Percentiles rank a stretch among this genome's conserved stretches.
Evolutionary conservation across 2,113 vertebrate species (phyloP).

Genomic region (Proteles cristata): DNA sequence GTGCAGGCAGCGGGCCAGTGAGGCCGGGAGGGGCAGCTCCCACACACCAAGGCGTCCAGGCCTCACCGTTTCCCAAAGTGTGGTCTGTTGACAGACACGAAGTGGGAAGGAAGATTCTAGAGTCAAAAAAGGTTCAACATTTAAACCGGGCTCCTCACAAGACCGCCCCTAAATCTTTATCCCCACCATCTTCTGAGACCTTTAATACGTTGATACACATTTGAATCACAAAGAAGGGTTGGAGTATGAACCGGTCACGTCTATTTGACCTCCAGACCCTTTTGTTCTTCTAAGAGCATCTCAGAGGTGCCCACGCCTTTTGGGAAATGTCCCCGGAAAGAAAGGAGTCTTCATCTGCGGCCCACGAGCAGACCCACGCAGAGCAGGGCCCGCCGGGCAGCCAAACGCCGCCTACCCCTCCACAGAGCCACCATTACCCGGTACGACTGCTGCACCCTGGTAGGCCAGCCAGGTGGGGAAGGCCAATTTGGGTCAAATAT

Average conservation of each 20-base stretch:
- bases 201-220: background rate
- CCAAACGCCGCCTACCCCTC: background rate
- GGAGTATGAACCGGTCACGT: background rate
- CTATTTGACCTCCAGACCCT: background rate
- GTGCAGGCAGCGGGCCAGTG: too few relatives aligned
- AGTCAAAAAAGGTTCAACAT: background rate
- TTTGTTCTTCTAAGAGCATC: background rate
- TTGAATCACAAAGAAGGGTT: background rate
- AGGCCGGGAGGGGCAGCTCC: background rate
- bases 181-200: background rate
- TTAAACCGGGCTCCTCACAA: background rate
- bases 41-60: accelerated
- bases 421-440: background rate
- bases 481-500: background rate
- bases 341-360: background rate
- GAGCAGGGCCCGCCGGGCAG: background rate
- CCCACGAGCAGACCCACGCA: background rate
- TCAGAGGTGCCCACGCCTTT: background rate
- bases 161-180: background rate
- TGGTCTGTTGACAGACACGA: background rate
- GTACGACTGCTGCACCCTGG: background rate
- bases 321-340: background rate
- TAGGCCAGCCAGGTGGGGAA: background rate
- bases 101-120: background rate
- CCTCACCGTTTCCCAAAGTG: background rate